Base-by-base conservation (phyloP, 2,888 invertebrate species). In the Tigriopus californicus region DNA sequence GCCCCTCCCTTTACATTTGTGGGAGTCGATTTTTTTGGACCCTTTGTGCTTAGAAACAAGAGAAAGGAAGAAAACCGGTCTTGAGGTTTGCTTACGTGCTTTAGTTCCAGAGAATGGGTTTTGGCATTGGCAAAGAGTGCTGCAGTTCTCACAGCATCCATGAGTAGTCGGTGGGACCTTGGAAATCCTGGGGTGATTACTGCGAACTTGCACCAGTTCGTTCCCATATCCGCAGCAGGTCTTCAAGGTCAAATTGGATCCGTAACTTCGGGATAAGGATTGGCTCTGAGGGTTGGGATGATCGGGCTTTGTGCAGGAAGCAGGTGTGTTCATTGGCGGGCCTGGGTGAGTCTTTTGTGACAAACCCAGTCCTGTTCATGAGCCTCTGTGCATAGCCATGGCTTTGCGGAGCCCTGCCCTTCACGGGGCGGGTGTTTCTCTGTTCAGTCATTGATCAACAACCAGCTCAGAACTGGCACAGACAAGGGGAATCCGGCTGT, bases 181-280 rank as follows among this genome's bases (percentile, higher is more conserved):
- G 18, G 25, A 52, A 52, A 52, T 52, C 24, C 52, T 52, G 25
- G 52, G n/a, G 52, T 13, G 52, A n/a, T 52, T 24, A 52, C 52
- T 22, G 52, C 24, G 52, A 33, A 52, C n/a, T n/a, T n/a, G n/a
- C n/a, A n/a, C n/a, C n/a, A n/a, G n/a, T n/a, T n/a, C n/a, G n/a
- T n/a, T n/a, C 20, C 22, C 24, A 24, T 24, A 52, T 52, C 52
- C 18, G 52, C 52, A 80, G 77, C 80, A 80, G 80, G 80, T 81
- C 78, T 80, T 79, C 79, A 77, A 80, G 79, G 79, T 79, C 78
- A 80, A 80, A 77, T 74, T 76, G 72, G 77, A 79, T 79, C 70
- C 70, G 70, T 71, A 74, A 71, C 71, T 72, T 73, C 76, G 78
- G 79, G 75, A 79, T 73, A 80, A 79, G 78, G 79, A 80, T 80